Conservation (phyloP, 2,797 vertebrate genomes). For the Poecilia velifera region DNA sequence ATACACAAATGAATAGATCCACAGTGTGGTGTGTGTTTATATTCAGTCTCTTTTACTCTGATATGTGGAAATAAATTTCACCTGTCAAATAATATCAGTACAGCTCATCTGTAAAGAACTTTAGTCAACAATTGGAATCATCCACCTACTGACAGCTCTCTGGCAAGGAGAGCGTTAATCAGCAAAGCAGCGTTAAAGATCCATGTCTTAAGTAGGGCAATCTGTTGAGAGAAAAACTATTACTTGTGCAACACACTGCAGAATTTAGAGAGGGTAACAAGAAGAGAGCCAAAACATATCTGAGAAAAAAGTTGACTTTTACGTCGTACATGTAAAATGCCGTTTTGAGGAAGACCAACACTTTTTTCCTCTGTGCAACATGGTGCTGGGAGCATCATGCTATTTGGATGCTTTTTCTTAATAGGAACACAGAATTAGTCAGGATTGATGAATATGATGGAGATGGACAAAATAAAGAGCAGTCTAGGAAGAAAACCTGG, state of each 20-base stretch:
- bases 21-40: background rate
- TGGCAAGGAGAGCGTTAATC: background rate
- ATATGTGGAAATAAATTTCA: background rate
- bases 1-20: background rate
- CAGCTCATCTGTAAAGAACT: background rate
- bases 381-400: background rate
- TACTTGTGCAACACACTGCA: background rate
- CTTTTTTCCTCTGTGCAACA: background rate
- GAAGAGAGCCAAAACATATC: background rate
- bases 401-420: background rate
- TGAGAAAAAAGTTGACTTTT: background rate
- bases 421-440: background rate
- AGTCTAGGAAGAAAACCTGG: background rate
- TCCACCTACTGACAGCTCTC: background rate
- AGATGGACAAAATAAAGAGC: background rate
- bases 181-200: background rate
- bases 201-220: background rate
- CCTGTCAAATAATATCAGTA: background rate
- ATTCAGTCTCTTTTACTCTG: background rate
- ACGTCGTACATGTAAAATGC: background rate
- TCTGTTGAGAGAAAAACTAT: background rate
- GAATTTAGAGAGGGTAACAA: background rate
- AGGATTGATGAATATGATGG: background rate
- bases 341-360: background rate
- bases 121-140: background rate